These are phyloP conservation scores for Calephelis nemesis DNA, from an alignment of 1,140 invertebrate species.

Conservation along the genomic window DNA sequence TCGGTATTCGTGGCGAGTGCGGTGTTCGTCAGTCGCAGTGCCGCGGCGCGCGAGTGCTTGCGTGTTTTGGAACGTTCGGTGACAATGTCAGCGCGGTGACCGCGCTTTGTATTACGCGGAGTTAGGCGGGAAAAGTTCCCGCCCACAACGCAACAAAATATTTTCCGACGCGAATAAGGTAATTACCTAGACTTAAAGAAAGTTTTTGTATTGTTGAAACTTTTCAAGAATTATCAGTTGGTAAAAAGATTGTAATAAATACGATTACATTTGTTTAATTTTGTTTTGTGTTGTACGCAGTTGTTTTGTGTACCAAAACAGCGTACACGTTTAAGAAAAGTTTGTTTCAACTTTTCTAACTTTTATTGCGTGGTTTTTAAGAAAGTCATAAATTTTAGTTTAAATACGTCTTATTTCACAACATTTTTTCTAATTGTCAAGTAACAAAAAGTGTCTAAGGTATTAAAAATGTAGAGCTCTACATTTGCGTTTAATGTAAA, in stretches of 20 bases:
- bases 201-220: not conserved
- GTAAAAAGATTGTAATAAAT: not conserved
- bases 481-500: too few species aligned
- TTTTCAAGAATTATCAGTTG: not conserved
- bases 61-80: conserved; percentile 42
- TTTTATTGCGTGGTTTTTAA: too few species aligned
- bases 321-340: too few species aligned
- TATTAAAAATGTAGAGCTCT: too few species aligned
- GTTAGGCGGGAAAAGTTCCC: conserved; percentile 74
- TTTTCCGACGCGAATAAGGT: conserved; percentile 78
- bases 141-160: conserved; percentile 71
- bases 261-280: not conserved
- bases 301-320: too few species aligned
- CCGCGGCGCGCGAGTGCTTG: conserved; percentile 46
- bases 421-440: too few species aligned
- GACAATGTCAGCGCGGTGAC: conserved; percentile 67
- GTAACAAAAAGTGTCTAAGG: too few species aligned
- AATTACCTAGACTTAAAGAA: conserved; percentile 31
- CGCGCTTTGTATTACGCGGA: conserved; percentile 54
- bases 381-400: too few species aligned
- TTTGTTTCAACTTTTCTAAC: too few species aligned
- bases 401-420: too few species aligned
- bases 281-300: too few species aligned
- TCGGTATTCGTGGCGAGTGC: conserved; percentile 32
- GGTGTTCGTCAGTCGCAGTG: conserved; percentile 29